Percentiles rank a stretch among this genome's conserved stretches.
These are phyloP conservation scores for Sebastes elongatus DNA, from an alignment of 2,797 vertebrate genomes.

Conservation along the genomic window DNA sequence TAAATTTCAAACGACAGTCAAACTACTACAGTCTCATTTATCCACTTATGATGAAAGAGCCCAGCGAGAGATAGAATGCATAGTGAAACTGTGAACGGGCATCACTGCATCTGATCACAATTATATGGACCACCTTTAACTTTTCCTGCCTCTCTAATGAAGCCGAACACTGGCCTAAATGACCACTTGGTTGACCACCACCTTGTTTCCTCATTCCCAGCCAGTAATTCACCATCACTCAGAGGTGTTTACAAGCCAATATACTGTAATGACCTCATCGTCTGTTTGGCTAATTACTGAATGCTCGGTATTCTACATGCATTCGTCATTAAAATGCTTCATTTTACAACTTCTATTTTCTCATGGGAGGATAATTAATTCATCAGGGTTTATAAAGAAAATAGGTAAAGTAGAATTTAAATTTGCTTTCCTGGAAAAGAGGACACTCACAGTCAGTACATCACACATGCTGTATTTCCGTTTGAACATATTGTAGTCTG, in stretches of 20 bases:
- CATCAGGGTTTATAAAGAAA: background rate
- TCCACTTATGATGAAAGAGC: constrained; percentile 17
- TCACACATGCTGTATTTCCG: background rate
- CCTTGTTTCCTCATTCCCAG: constrained; percentile 53
- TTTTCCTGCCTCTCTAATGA: constrained; percentile 15
- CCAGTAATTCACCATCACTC: constrained; percentile 25
- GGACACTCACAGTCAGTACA: background rate
- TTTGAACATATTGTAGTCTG: background rate
- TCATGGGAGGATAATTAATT: background rate
- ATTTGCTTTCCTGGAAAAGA: background rate
- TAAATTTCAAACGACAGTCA: constrained; percentile 5
- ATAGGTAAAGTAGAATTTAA: background rate
- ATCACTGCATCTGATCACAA: constrained; percentile 1
- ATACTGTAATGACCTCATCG: background rate
- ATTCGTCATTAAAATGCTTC: background rate
- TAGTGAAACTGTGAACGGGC: background rate
- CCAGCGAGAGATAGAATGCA: background rate
- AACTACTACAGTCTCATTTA: constrained; percentile 4
- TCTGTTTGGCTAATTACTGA: background rate
- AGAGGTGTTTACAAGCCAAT: constrained; percentile 31
- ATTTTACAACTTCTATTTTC: background rate
- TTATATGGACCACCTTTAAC: background rate
- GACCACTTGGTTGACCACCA: background rate
- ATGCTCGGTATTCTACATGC: background rate
- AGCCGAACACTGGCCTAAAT: background rate